Evolutionary conservation across 1,140 invertebrate genomes (phyloP).

Genomic region (Cotesia typhae): DNA sequence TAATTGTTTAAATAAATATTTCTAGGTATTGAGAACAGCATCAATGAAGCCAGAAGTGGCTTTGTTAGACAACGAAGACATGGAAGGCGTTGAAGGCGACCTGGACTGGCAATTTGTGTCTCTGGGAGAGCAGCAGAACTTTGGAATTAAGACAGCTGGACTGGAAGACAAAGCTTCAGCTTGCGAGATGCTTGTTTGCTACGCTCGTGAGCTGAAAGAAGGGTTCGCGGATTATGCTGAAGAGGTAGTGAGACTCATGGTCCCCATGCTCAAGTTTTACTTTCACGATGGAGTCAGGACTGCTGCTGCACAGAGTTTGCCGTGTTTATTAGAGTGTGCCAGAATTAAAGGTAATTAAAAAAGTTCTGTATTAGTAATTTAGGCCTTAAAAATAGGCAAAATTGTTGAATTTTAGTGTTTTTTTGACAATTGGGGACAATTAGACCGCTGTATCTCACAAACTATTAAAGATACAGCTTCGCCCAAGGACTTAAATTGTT

Average conservation of each 20-base stretch:
- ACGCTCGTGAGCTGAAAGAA: constrained; percentile 96
- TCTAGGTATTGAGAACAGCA: constrained; percentile 84
- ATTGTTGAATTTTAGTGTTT: too few relatives aligned
- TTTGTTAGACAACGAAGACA: constrained; percentile 92
- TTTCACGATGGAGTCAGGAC: constrained; percentile 96
- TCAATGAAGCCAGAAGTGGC: constrained; percentile 97
- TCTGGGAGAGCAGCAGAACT: constrained; percentile 94
- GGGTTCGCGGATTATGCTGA: constrained; percentile 95
- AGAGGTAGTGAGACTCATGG: constrained; percentile 93
- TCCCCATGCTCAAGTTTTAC: constrained; percentile 98
- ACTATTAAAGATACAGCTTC: background rate
- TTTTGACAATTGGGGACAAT: background rate
- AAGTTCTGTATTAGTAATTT: too few relatives aligned
- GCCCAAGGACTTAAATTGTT: too few relatives aligned
- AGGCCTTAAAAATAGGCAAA: too few relatives aligned
- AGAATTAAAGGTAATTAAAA: constrained; percentile 76
- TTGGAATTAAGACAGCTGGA: constrained; percentile 89
- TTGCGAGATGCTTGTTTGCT: constrained; percentile 99
- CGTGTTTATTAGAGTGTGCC: constrained; percentile 92
- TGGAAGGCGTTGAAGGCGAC: constrained; percentile 87
- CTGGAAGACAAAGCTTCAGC: constrained; percentile 99
- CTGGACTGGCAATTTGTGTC: constrained; percentile 98
- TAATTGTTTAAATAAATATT: too few relatives aligned
- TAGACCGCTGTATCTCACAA: constrained; percentile 14
- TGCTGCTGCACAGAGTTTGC: constrained; percentile 94